phyloP scores from a whole-genome alignment of 2,797 vertebrate species.

The Sebastes iracundus region DNA sequence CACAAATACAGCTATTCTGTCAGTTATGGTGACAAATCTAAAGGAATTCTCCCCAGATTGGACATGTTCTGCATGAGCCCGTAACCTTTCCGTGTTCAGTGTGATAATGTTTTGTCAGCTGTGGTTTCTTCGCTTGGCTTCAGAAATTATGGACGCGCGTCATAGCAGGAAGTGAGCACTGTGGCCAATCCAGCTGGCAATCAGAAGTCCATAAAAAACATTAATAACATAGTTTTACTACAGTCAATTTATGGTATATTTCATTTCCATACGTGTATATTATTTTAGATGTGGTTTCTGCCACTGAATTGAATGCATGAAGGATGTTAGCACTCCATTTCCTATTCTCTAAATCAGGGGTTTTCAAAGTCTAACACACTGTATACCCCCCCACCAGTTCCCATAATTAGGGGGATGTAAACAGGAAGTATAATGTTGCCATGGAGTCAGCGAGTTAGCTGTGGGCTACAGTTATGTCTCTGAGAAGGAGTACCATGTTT shows the following conservation, averaged over 20 bases:
- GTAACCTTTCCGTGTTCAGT: neutral
- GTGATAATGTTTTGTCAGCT: neutral
- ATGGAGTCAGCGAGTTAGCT: too few species aligned
- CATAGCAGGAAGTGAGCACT: neutral
- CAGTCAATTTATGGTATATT: neutral
- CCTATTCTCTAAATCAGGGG: too few species aligned
- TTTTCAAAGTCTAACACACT: too few species aligned
- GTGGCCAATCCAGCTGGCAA: slow-evolving; percentile 1
- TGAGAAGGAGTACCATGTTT: too few species aligned
- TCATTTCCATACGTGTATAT: neutral
- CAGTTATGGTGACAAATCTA: neutral
- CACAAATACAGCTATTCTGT: neutral
- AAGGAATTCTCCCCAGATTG: too few species aligned
- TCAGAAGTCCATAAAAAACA: slow-evolving; percentile 1
- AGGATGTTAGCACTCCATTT: neutral
- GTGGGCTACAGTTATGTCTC: too few species aligned
- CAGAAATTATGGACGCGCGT: neutral
- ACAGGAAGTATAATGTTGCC: too few species aligned
- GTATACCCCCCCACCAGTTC: too few species aligned
- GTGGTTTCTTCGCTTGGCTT: neutral
- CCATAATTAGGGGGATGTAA: too few species aligned
- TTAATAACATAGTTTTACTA: neutral
- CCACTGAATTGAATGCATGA: neutral
- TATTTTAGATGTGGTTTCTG: neutral
- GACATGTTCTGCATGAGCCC: neutral